Base-by-base conservation (phyloP, 2,797 vertebrate genomes). In the Melanitta fusca region DNA sequence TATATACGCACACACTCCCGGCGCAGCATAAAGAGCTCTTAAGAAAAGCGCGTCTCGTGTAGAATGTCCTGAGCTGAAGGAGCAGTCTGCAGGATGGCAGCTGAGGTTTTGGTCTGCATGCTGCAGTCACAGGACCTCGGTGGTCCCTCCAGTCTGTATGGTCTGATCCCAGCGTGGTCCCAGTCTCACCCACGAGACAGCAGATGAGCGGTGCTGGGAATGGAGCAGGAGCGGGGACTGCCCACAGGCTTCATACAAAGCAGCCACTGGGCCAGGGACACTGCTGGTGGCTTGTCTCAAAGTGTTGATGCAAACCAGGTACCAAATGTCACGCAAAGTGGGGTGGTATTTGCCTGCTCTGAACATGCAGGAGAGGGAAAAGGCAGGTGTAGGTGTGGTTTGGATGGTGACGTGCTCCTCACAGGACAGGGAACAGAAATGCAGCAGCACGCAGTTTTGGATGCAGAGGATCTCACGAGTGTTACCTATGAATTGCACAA, bases 241-340 rank as follows among this genome's bases (percentile, higher is more conserved):
- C 17, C 58, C 15, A 1, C 2, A 24, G 0, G 3, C 1, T 43
- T 2, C 74, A 41, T 24, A 10, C 0, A 2, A 24, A 68, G 49
- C 18, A 43, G 41, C 7, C 4, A 1, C 16, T 15, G 64, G 32
- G 22, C 66, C 18, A 16, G 77, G 51, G 62, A 3, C n/a, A 16
- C 41, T 38, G 77, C 77, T 39, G 13, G 28, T 32, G 64, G 10
- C 38, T 79, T 17, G 8, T 27, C 32, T 41, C 10, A 47, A 6
- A 16, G 51, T 8, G 49, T 13, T 28, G 8, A 27, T 30, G 49
- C 14, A 24, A 65, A 5, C 15, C 6, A 6, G 45, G 19, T 58
- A 5, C 34, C 13, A 4, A 38, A 2, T 5, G 19, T 34, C 39
- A 74, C 2, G 1, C 9, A 2, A 1, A 0, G 30, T 38, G n/a